Conservation (phyloP, 2,888 invertebrate genomes). For the Cyclophora albipunctata region DNA sequence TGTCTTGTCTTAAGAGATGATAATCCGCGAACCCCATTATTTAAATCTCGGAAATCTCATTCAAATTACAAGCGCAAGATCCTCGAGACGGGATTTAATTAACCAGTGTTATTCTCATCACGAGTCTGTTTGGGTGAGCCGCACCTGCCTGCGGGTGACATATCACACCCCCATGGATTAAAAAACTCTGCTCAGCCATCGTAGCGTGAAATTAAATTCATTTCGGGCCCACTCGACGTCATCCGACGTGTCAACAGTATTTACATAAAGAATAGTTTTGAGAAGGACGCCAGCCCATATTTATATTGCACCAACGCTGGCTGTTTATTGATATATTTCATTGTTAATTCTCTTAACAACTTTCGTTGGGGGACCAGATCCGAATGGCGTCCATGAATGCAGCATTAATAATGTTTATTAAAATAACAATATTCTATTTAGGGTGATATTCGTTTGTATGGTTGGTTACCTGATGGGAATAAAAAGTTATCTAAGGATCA, state of each 20-base stretch:
- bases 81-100: constrained; percentile 34
- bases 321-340: constrained; percentile 72
- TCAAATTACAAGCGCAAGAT: constrained; percentile 8
- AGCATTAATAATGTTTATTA: constrained; percentile 64
- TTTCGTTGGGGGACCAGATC: constrained; percentile 49
- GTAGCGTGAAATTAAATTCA: constrained; percentile 69
- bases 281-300: constrained; percentile 60
- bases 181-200: constrained; percentile 44
- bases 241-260: constrained; percentile 59
- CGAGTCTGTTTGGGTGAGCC: constrained; percentile 38
- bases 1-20: no score
- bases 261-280: constrained; percentile 69
- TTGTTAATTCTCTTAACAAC: constrained; percentile 66
- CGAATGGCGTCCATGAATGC: constrained; percentile 51
- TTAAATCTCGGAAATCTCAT: constrained; percentile 1
- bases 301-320: constrained; percentile 57
- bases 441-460: constrained; percentile 30
- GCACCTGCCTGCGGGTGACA: constrained; percentile 43
- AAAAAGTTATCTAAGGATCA: constrained; percentile 39
- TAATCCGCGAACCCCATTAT: background rate
- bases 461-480: constrained; percentile 29
- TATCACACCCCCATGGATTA: constrained; percentile 52
- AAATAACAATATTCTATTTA: constrained; percentile 53
- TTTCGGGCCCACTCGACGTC: constrained; percentile 64
- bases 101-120: constrained; percentile 41